These are phyloP conservation scores for Protodeltote pygarga DNA, from an alignment of 2,888 invertebrate species.

Conservation along the genomic window DNA sequence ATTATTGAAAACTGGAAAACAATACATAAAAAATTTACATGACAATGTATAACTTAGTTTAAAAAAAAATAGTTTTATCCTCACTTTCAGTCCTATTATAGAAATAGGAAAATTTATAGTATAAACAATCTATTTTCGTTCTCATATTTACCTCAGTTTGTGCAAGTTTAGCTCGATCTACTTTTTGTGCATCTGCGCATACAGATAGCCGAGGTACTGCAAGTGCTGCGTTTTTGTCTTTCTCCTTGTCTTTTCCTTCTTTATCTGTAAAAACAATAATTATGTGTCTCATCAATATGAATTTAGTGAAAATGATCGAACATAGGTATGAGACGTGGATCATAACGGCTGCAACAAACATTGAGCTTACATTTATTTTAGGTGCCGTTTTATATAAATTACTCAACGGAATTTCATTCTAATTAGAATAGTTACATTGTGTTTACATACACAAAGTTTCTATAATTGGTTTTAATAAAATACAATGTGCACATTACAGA, in stretches of 20 bases:
- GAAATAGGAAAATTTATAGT: constrained; percentile 14
- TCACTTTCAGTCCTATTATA: constrained; percentile 14
- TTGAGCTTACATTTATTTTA: constrained; percentile 21
- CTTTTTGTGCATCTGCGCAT: constrained; percentile 97
- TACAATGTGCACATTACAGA: background rate
- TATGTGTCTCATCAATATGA: background rate
- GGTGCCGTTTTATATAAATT: constrained; percentile 10
- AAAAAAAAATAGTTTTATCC: background rate
- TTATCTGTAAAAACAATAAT: constrained; percentile 87
- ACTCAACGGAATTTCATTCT: background rate
- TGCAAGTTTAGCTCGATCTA: constrained; percentile 95
- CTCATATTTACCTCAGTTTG: constrained; percentile 92
- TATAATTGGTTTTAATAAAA: background rate
- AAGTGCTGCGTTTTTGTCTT: constrained; percentile 91
- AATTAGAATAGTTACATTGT: no score
- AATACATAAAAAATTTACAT: constrained; percentile 19
- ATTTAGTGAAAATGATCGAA: background rate
- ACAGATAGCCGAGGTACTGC: constrained; percentile 96
- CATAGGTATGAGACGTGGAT: background rate
- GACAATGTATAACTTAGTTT: background rate
- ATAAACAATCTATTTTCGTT: background rate
- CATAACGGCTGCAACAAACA: constrained; percentile 2
- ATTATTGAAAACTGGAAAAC: constrained; percentile 94
- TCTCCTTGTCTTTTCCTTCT: constrained; percentile 92
- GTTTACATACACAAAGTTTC: constrained; percentile 9